Percentiles rank a stretch among this genome's conserved stretches.
Conservation (phyloP, 2,888 invertebrate species). For the Tubulanus polymorphus region DNA sequence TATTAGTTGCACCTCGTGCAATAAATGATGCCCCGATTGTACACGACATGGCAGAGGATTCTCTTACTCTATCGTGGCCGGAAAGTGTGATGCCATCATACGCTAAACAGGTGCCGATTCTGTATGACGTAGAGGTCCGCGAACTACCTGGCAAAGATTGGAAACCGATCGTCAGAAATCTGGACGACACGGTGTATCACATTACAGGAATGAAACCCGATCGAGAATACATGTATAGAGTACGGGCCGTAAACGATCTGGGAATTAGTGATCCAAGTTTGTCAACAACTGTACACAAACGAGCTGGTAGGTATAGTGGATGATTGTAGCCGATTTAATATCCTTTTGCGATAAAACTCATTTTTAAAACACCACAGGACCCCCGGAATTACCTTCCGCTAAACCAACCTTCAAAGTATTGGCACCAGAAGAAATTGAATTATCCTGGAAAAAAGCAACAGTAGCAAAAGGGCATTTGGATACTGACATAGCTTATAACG, state of each 20-base stretch:
- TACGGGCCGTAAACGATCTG: constrained; percentile 93
- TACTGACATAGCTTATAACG: not conserved
- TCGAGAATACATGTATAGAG: constrained; percentile 90
- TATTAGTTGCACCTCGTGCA: too few species aligned
- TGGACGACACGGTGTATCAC: constrained; percentile 37
- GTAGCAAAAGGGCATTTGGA: not conserved
- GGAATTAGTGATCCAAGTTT: constrained; percentile 96
- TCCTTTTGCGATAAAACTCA: not conserved
- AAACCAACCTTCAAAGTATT: not conserved
- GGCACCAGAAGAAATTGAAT: not conserved
- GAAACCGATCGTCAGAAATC: constrained; percentile 32
- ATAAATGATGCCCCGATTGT: constrained; percentile 32
- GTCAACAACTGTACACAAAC: constrained; percentile 60
- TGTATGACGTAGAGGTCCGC: constrained; percentile 37
- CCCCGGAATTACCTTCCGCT: not conserved
- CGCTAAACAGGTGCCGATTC: constrained; percentile 4
- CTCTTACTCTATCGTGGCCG: constrained; percentile 37
- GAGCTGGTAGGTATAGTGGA: constrained; percentile 21
- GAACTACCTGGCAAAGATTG: constrained; percentile 38
- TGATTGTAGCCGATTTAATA: not conserved
- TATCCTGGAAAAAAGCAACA: not conserved
- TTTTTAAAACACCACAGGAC: not conserved
- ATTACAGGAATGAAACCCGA: constrained; percentile 69
- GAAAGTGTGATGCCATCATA: not conserved
- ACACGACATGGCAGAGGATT: constrained; percentile 34